Percentiles rank a stretch among this genome's conserved stretches.
phyloP scores from a whole-genome alignment of 2,797 vertebrate species.

The Limosa lapponica region DNA sequence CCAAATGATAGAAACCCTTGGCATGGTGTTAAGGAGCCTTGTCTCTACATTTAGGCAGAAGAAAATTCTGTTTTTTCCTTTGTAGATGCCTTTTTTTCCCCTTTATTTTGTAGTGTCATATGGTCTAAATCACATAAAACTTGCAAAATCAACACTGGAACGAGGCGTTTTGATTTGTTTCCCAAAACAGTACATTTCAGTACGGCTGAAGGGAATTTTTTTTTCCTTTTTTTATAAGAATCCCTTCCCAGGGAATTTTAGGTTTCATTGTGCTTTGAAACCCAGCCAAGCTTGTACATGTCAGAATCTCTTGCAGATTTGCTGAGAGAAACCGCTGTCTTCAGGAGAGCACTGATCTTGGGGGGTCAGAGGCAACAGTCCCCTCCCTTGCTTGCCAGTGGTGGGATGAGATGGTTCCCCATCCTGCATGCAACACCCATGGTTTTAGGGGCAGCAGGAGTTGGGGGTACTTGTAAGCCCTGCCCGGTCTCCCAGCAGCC shows the following conservation, averaged over 20 bases:
- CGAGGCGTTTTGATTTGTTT: conserved; percentile 59
- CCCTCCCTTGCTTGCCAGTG: background rate
- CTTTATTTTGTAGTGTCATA: conserved; percentile 60
- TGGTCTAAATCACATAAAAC: conserved; percentile 64
- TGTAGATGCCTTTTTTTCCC: background rate
- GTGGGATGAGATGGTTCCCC: background rate
- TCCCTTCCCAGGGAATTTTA: conserved; percentile 50
- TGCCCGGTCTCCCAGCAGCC: background rate
- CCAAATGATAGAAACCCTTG: background rate
- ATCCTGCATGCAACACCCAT: fast-evolving
- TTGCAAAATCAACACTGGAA: conserved; percentile 59
- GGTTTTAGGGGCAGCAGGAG: background rate
- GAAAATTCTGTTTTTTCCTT: conserved; percentile 26
- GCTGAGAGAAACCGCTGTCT: background rate
- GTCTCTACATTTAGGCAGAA: background rate
- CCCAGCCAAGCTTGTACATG: background rate
- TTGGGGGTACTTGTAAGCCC: background rate
- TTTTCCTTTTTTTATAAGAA: background rate
- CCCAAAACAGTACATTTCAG: conserved; percentile 57
- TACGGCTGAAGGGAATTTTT: conserved; percentile 9
- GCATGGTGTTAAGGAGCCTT: conserved; percentile 27
- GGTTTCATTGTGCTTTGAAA: conserved; percentile 38
- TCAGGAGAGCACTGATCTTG: background rate
- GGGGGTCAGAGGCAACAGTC: fast-evolving
- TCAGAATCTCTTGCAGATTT: conserved; percentile 17